A percentile compares a stretch with the other conserved stretches of the same genome.
These are phyloP conservation scores for Lordiphosa stackelbergi DNA, from an alignment of 1,140 invertebrate genomes.

Conservation along the genomic window DNA sequence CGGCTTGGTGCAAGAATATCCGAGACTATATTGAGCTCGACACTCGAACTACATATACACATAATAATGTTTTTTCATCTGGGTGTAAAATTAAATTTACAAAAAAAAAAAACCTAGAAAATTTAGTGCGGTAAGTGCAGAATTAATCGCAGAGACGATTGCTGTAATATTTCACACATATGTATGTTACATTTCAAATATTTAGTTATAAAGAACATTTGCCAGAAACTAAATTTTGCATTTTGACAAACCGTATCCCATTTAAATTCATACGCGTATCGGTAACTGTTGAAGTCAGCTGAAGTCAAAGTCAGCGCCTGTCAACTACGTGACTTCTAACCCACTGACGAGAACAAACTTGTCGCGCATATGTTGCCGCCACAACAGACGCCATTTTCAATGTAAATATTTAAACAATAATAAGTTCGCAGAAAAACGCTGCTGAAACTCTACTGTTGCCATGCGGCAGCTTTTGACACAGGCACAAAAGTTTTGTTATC, in stretches of 20 bases:
- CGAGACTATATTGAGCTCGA: no score
- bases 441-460: constrained; percentile 57
- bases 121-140: no score
- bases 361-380: constrained; percentile 47
- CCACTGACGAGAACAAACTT: constrained; percentile 17
- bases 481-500: constrained; percentile 68
- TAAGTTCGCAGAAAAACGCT: constrained; percentile 70
- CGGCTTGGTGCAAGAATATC: no score
- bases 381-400: constrained; percentile 27
- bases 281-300: constrained; percentile 25
- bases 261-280: constrained; percentile 46
- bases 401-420: constrained; percentile 76
- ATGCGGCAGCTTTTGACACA: constrained; percentile 24
- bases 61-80: no score
- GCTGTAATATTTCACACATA: no score
- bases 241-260: constrained; percentile 3
- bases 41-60: no score
- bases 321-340: constrained; percentile 51
- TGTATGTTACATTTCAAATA: no score
- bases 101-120: no score
- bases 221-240: no score
- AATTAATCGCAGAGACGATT: no score
- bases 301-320: constrained; percentile 23
- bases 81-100: no score
- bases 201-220: no score